phyloP scores from a whole-genome alignment of 2,888 invertebrate species.

The Drosophila meridionalis region DNA sequence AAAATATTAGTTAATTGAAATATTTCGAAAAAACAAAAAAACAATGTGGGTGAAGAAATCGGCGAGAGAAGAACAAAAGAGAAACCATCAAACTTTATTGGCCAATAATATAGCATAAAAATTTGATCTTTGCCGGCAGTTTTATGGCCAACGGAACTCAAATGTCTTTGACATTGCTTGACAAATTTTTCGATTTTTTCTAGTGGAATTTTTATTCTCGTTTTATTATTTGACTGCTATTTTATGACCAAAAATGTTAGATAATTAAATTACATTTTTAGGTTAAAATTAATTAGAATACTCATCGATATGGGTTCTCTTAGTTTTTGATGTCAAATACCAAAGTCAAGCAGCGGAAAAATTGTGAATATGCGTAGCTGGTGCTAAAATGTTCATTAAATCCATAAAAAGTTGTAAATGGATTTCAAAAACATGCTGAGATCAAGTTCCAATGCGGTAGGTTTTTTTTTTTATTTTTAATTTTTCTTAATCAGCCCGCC shows the following conservation, averaged over 20 bases:
- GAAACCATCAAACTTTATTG: constrained; percentile 28
- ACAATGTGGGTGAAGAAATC: constrained; percentile 56
- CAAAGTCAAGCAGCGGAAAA: constrained; percentile 37
- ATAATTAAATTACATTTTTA: constrained; percentile 52
- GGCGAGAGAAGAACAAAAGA: constrained; percentile 15
- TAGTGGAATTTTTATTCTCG: constrained; percentile 6
- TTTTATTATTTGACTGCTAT: background rate
- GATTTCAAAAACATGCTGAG: constrained; percentile 51
- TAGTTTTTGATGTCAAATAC: constrained; percentile 16
- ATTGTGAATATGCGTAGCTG: constrained; percentile 40
- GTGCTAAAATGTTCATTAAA: constrained; percentile 56
- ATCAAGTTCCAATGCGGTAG: constrained; percentile 43
- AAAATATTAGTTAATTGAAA: constrained; percentile 26
- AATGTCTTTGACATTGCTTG: constrained; percentile 42
- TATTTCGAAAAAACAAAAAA: constrained; percentile 21
- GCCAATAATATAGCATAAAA: constrained; percentile 37
- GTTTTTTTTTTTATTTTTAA: background rate
- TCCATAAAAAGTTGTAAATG: constrained; percentile 60
- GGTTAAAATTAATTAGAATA: constrained; percentile 52
- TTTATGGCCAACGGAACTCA: constrained; percentile 58
- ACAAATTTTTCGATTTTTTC: constrained; percentile 9
- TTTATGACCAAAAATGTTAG: constrained; percentile 24
- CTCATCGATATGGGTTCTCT: constrained; percentile 1
- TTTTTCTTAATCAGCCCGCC: constrained; percentile 42
- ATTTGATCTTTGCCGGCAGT: constrained; percentile 37